Evolutionary conservation across 2,113 vertebrate species (phyloP).

Genomic region (Bambusicola thoracicus): DNA sequence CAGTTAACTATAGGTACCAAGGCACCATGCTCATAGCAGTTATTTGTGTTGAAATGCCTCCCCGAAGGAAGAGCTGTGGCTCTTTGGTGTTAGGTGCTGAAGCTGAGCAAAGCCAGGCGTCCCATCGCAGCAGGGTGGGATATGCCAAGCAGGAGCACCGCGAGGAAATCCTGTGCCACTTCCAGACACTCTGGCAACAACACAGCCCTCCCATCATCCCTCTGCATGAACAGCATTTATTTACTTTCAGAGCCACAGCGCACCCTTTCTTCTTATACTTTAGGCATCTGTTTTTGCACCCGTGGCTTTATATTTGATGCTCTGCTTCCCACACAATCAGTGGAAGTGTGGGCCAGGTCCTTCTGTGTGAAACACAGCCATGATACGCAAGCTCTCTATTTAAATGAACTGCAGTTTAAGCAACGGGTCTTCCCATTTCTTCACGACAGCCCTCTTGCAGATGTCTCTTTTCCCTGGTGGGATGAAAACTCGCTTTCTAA

Average conservation of each 20-base stretch:
- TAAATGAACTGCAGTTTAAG: background rate
- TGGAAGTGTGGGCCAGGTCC: background rate
- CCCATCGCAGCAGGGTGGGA: background rate
- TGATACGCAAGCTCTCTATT: background rate
- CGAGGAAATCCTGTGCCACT: background rate
- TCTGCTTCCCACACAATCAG: background rate
- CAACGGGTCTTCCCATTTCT: background rate
- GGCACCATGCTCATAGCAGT: background rate
- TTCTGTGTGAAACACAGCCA: background rate
- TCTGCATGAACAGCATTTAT: background rate
- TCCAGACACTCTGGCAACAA: background rate
- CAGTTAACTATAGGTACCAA: background rate
- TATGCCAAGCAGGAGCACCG: accelerated
- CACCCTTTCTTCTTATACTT: background rate
- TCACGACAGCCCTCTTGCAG: background rate
- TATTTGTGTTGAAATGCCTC: accelerated
- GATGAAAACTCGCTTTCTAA: background rate
- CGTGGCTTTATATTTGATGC: background rate
- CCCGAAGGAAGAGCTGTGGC: background rate
- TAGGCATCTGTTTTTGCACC: background rate
- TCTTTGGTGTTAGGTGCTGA: accelerated
- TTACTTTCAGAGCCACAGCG: accelerated
- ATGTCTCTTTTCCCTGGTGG: background rate
- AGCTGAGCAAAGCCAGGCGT: background rate
- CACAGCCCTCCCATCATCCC: background rate